Conservation (phyloP, 2,888 invertebrate genomes). For the Matsumyia berberina region DNA sequence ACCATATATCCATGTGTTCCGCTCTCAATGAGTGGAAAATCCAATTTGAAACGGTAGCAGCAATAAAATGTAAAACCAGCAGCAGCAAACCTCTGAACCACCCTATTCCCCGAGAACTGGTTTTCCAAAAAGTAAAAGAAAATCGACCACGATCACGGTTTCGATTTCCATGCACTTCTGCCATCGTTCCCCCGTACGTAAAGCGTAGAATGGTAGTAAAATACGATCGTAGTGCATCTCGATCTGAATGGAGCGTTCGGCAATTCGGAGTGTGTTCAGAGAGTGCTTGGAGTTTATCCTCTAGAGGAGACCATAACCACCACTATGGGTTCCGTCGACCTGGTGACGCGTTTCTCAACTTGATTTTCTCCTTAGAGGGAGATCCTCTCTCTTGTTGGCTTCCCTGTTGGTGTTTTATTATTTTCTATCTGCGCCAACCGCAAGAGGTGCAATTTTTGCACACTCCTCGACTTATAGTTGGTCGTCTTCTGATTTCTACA, state of each 20-base stretch:
- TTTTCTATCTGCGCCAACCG: neutral
- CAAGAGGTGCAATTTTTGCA: constrained; percentile 22
- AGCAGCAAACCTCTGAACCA: constrained; percentile 31
- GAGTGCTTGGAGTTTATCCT: constrained; percentile 13
- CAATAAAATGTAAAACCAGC: constrained; percentile 55
- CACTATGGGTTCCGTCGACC: constrained; percentile 27
- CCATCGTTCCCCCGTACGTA: constrained; percentile 7
- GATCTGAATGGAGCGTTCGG: constrained; percentile 32
- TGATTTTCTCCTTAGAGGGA: constrained; percentile 47
- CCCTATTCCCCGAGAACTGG: constrained; percentile 54
- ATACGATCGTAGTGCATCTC: constrained; percentile 21
- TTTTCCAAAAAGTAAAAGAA: constrained; percentile 36
- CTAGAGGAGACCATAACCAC: constrained; percentile 33
- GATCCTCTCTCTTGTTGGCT: constrained; percentile 38
- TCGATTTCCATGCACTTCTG: constrained; percentile 59
- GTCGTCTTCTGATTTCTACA: constrained; percentile 1
- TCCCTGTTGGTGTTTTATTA: neutral
- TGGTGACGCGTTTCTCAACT: constrained; percentile 55
- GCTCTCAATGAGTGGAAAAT: constrained; percentile 52
- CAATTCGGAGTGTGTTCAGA: too few relatives aligned
- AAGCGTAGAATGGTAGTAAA: constrained; percentile 57
- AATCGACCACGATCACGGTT: constrained; percentile 57
- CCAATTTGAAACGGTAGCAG: constrained; percentile 65
- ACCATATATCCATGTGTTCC: neutral
- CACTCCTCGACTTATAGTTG: constrained; percentile 2